Evolutionary conservation across 2,888 invertebrate species (phyloP).

Genomic region (Xanthorhoe spadicearia): DNA sequence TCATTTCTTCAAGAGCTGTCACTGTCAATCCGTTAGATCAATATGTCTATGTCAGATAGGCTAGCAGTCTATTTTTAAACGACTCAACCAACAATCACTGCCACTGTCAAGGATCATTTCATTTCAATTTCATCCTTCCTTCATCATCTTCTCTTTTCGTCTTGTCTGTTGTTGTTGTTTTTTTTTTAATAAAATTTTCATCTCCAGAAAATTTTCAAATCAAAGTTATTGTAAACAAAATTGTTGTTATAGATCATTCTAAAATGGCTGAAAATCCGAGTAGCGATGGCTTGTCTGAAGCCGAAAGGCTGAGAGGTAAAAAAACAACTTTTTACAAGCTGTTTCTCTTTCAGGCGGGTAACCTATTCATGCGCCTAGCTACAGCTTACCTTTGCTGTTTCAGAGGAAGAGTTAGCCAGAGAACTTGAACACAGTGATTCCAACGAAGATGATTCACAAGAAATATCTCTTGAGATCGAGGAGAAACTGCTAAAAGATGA

Average conservation of each 20-base stretch:
- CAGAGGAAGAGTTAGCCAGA: constrained; percentile 77
- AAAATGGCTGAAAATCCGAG: constrained; percentile 58
- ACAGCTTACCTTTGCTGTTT: constrained; percentile 38
- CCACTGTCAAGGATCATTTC: no score
- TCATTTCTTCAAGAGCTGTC: no score
- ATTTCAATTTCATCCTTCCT: background rate
- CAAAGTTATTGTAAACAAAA: no score
- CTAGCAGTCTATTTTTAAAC: no score
- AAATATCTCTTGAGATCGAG: constrained; percentile 79
- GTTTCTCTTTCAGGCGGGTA: background rate
- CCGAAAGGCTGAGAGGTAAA: constrained; percentile 72
- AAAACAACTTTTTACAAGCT: background rate
- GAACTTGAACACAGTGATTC: constrained; percentile 82
- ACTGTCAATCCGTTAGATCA: no score
- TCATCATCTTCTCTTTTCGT: no score
- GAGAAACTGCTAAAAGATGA: constrained; percentile 80
- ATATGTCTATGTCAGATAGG: no score
- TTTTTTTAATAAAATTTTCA: constrained; percentile 1
- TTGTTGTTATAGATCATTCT: background rate
- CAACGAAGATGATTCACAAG: constrained; percentile 78
- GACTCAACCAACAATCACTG: no score
- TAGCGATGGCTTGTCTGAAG: constrained; percentile 70
- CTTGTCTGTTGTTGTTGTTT: background rate
- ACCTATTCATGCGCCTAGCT: background rate
- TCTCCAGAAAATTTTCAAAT: no score